These are phyloP conservation scores for Muraenolepis orangiensis DNA, from an alignment of 2,797 vertebrate genomes.

Conservation along the genomic window DNA sequence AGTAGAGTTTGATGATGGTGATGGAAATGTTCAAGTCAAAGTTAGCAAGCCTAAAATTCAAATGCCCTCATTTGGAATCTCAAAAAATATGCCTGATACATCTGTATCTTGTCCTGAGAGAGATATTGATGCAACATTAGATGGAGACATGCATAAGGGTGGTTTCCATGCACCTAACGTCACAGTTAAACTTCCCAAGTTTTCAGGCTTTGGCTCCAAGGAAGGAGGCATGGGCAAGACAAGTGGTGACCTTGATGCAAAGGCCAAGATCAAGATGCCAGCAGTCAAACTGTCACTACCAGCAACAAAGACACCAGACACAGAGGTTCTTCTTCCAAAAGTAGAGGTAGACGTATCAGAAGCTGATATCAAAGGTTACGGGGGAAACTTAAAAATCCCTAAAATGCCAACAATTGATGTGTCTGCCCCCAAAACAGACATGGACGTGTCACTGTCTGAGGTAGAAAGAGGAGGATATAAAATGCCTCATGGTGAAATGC, in stretches of 20 bases:
- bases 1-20: slow-evolving; percentile 61
- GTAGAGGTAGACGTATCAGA: slow-evolving; percentile 73
- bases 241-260: slow-evolving; percentile 40
- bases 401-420: slow-evolving; percentile 69
- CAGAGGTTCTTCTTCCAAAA: slow-evolving; percentile 68
- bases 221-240: slow-evolving; percentile 51
- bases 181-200: slow-evolving; percentile 70
- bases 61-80: slow-evolving; percentile 74
- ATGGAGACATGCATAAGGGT: slow-evolving; percentile 41
- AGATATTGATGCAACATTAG: slow-evolving; percentile 45
- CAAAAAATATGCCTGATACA: slow-evolving; percentile 63
- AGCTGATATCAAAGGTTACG: slow-evolving; percentile 68
- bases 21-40: slow-evolving; percentile 69
- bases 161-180: slow-evolving; percentile 59
- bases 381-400: slow-evolving; percentile 73
- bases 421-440: slow-evolving; percentile 69
- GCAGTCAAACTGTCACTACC: slow-evolving; percentile 73
- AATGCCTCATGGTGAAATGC: slow-evolving; percentile 46
- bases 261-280: slow-evolving; percentile 69
- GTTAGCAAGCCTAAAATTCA: slow-evolving; percentile 75
- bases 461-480: slow-evolving; percentile 27
- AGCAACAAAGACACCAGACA: slow-evolving; percentile 62
- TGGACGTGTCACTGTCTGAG: slow-evolving; percentile 67
- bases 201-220: slow-evolving; percentile 67
- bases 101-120: slow-evolving; percentile 51